A percentile compares a stretch with the other conserved stretches of the same genome.
Conservation (phyloP, 2,797 vertebrate species). For the Taeniopygia guttata region DNA sequence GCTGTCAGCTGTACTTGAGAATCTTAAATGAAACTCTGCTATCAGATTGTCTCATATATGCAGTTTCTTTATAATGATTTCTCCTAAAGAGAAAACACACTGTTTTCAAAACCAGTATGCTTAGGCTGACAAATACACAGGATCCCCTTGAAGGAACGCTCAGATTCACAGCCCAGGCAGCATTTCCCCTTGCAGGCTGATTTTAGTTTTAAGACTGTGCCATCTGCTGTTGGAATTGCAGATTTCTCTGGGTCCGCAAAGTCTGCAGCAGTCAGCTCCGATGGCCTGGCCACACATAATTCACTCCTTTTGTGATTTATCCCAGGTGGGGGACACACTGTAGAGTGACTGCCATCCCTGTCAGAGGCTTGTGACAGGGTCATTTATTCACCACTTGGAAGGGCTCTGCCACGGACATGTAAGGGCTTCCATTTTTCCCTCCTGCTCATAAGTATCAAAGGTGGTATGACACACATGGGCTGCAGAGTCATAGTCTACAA, state of each 20-base stretch:
- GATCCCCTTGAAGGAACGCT: background rate
- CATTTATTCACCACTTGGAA: background rate
- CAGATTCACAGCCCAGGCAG: background rate
- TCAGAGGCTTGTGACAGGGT: background rate
- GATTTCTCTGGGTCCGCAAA: background rate
- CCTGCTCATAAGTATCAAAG: background rate
- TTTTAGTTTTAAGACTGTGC: conserved; percentile 60
- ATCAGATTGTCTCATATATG: background rate
- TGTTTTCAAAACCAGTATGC: background rate
- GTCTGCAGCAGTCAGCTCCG: rapidly evolving
- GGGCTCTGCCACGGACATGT: background rate
- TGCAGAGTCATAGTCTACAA: background rate
- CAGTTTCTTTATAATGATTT: background rate
- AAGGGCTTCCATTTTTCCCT: background rate
- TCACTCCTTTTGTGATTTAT: background rate
- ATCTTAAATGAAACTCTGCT: background rate
- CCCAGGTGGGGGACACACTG: background rate
- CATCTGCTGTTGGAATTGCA: conserved; percentile 57
- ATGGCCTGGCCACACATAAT: rapidly evolving
- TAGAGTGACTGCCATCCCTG: background rate
- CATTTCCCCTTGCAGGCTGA: background rate
- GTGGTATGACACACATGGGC: background rate
- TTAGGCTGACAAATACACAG: background rate
- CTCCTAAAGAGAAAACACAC: background rate
- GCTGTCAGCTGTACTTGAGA: background rate